Evolutionary conservation across 2,113 vertebrate species (phyloP), one percentile per base, ranked within the genome.

Genomic region (Micronycteris hirsuta): DNA sequence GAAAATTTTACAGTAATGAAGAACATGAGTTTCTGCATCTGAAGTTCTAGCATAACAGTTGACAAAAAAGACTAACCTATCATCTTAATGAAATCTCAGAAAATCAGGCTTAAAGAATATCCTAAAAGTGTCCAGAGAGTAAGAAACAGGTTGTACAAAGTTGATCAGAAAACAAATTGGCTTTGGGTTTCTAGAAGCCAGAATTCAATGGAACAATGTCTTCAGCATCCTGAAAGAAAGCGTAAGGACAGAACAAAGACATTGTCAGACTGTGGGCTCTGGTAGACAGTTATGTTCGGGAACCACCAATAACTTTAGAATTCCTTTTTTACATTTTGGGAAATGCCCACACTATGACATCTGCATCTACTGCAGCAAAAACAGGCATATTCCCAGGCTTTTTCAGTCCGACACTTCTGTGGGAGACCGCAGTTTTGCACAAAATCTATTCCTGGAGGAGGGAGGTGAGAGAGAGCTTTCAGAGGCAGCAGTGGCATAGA

Each of bases 211-310:
- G 33, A 94, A 70, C 11, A 86, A 10, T 93, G 38, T 88, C 87
- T 96, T 76, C 31, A 86, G 33, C 84, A 87, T 93, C n/a, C 41
- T 90, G 43, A 91, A 91, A 85, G 73, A 67, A 92, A 95, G 15
- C 13, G 14, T 61, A n/a, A 81, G 38, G 38, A 22, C 84, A 45
- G 16, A 89, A 33, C 38, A 76, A 70, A 96, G 61, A 61, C 7
- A 31, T 81, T 85, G 95, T 90, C 71, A 93, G 58, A 81, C 65
- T 33, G 24, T 45, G 73, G 56, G 95, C 22, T 93, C 61, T 58
- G 16, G 26, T 70, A 91, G 54, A 93, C 36, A 65, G 52, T 63
- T 65, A 45, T 33, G 65, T 88, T 73, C 77, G 41, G 68, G n/a
- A 26, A 14, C 15, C 76, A 38, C 14, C 4, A 71, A 16, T 80